These are phyloP conservation scores for Enteromius argenteus DNA, from an alignment of 2,797 vertebrate genomes.

Conservation along the genomic window DNA sequence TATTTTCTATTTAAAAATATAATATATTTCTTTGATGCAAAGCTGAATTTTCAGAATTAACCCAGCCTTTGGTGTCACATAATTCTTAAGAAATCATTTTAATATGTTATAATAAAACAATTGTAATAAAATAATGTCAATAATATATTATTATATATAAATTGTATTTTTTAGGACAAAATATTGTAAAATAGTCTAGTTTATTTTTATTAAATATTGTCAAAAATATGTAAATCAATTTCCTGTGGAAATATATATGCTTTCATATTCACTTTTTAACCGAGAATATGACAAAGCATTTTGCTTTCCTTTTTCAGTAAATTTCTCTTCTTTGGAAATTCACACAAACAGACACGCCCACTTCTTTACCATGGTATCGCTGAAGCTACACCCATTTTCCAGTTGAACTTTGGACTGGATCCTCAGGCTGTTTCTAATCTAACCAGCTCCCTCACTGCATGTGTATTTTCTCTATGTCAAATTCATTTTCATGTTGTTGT, in stretches of 20 bases:
- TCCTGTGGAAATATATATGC: not conserved
- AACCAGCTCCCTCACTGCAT: not conserved
- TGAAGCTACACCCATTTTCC: constrained; percentile 11
- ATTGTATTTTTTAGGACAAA: not conserved
- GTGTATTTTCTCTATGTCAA: not conserved
- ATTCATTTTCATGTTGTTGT: not conserved
- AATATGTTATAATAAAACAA: not conserved
- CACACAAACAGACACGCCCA: not conserved
- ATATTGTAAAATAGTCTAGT: not conserved
- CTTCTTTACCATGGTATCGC: not conserved
- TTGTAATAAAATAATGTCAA: not conserved
- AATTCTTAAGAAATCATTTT: not conserved
- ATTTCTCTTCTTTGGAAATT: constrained; percentile 13
- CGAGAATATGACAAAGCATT: not conserved
- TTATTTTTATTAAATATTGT: not conserved
- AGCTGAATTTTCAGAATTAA: not conserved
- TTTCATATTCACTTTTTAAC: not conserved
- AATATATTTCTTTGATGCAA: not conserved
- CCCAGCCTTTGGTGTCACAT: not conserved
- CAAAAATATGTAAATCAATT: not conserved
- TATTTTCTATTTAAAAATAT: not conserved
- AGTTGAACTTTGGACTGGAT: constrained; percentile 45
- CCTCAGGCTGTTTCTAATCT: constrained; percentile 8
- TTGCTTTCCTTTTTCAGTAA: not conserved
- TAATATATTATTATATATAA: not conserved